phyloP scores from a whole-genome alignment of 2,888 invertebrate genomes.

The Thalpophila matura region DNA sequence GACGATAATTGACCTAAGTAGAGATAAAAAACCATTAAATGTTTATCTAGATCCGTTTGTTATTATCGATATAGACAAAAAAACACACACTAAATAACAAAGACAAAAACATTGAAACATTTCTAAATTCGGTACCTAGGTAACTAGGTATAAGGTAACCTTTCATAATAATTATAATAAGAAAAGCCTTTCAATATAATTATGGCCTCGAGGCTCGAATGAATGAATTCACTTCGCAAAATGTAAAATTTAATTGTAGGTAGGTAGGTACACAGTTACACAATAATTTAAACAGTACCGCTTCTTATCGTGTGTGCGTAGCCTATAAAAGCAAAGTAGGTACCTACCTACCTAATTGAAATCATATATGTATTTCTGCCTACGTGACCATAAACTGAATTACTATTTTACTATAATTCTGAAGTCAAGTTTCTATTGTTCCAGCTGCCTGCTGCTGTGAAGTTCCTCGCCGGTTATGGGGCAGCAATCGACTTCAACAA shows the following conservation, averaged over 20 bases:
- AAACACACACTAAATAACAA: constrained; percentile 1
- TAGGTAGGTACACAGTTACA: constrained; percentile 40
- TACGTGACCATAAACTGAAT: constrained; percentile 66
- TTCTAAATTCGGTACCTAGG: too few relatives aligned
- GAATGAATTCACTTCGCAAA: constrained; percentile 25
- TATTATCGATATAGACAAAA: neutral
- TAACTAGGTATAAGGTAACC: too few relatives aligned
- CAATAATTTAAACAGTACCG: constrained; percentile 35
- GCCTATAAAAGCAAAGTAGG: constrained; percentile 48
- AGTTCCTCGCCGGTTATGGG: constrained; percentile 85
- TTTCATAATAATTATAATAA: constrained; percentile 5
- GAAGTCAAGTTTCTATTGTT: constrained; percentile 80
- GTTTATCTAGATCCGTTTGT: neutral
- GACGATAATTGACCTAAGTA: neutral
- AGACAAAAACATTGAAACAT: neutral
- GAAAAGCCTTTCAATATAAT: constrained; percentile 5
- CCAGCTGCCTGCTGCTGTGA: constrained; percentile 84
- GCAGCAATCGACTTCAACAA: constrained; percentile 82
- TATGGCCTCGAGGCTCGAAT: constrained; percentile 2
- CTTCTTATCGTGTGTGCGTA: constrained; percentile 45
- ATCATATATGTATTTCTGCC: constrained; percentile 56
- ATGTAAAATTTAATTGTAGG: constrained; percentile 36
- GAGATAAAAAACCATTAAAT: neutral
- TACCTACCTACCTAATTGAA: too few relatives aligned
- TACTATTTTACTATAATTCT: constrained; percentile 62